These are phyloP conservation scores for Ectobius pallidus DNA, from an alignment of 2,888 invertebrate species.

Conservation along the genomic window DNA sequence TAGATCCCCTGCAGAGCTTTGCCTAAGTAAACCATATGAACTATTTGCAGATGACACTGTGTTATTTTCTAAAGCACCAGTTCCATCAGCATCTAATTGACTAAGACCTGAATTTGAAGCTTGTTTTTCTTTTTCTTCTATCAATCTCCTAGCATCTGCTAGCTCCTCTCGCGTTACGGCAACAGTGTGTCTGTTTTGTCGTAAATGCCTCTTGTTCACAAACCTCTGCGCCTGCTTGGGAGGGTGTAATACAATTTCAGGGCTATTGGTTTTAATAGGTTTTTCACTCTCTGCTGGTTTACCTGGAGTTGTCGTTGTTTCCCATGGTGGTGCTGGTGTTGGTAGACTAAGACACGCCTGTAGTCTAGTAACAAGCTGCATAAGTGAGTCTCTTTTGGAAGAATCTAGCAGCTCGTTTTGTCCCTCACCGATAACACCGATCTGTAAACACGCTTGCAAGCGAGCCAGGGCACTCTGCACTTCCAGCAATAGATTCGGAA, in stretches of 20 bases:
- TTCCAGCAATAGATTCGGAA: slow-evolving; percentile 71
- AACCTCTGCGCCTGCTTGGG: slow-evolving; percentile 55
- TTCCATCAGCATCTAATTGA: not conserved
- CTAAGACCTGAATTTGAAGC: not conserved
- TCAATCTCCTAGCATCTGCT: slow-evolving; percentile 75
- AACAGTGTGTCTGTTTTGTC: slow-evolving; percentile 78
- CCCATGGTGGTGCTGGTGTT: slow-evolving; percentile 47
- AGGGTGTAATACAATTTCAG: slow-evolving; percentile 7
- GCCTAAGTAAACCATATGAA: slow-evolving; percentile 8
- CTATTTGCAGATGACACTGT: not conserved
- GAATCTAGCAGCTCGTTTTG: slow-evolving; percentile 57
- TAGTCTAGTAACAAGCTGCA: slow-evolving; percentile 72
- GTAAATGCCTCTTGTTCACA: slow-evolving; percentile 60
- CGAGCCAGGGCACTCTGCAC: slow-evolving; percentile 78
- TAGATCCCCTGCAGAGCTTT: slow-evolving; percentile 37
- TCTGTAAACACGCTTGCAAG: slow-evolving; percentile 59
- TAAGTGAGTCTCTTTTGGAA: slow-evolving; percentile 64
- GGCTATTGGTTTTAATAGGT: not conserved
- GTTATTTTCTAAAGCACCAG: not conserved
- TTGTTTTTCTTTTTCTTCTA: slow-evolving; percentile 61
- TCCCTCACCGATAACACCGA: slow-evolving; percentile 43
- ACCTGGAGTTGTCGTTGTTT: slow-evolving; percentile 49
- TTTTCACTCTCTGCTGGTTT: not conserved
- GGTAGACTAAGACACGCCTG: slow-evolving; percentile 61
- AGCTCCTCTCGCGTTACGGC: slow-evolving; percentile 83